Conservation (phyloP, 2,113 vertebrate species). For the Otus sunia region DNA sequence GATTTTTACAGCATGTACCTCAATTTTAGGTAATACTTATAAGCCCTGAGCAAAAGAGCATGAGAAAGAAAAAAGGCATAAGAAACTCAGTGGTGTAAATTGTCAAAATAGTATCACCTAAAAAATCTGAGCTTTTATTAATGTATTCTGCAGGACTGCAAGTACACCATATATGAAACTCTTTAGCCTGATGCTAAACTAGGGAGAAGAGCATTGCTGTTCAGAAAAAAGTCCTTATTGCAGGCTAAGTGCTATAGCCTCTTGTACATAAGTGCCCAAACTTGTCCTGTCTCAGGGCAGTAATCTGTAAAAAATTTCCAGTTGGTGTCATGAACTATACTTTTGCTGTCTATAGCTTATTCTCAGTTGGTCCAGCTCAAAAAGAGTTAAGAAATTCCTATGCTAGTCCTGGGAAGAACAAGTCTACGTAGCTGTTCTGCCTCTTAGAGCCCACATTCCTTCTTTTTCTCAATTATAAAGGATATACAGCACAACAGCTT, state of each 20-base stretch:
- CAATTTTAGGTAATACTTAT: not conserved
- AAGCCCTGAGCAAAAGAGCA: not conserved
- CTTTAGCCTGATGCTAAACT: not conserved
- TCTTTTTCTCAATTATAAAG: not conserved
- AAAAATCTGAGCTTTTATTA: not conserved
- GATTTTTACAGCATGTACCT: not conserved
- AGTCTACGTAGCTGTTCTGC: not conserved
- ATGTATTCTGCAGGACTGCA: not conserved
- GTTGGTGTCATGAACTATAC: not conserved
- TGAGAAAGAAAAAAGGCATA: not conserved
- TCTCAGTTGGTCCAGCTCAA: not conserved
- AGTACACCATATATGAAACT: not conserved
- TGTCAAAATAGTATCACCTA: not conserved
- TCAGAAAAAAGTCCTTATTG: not conserved
- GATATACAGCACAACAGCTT: not conserved
- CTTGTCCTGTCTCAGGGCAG: not conserved
- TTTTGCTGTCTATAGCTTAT: not conserved
- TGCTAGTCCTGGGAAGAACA: not conserved
- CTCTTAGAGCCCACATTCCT: not conserved
- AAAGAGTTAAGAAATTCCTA: not conserved
- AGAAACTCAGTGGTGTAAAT: not conserved
- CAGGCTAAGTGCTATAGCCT: not conserved
- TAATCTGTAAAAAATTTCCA: not conserved
- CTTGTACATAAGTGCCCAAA: not conserved
- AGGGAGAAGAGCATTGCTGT: not conserved